Evolutionary conservation across 1,140 invertebrate species (phyloP).

Genomic region (Drosophila chauvacae): DNA sequence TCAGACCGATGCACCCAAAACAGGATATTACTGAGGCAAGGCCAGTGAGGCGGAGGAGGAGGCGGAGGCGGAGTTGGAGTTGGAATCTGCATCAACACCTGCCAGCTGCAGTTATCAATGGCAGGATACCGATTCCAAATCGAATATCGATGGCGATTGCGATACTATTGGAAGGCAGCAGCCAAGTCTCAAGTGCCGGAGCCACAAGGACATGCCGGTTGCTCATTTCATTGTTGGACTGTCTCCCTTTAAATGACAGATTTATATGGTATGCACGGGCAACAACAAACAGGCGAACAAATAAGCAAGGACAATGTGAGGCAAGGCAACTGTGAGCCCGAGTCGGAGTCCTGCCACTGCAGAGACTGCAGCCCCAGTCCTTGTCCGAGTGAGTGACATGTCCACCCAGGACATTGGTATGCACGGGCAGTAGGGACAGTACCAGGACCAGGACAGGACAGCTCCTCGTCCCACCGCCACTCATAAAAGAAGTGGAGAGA

Average conservation of each 20-base stretch:
- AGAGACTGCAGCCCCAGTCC: conserved; percentile 18
- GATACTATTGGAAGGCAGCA: neutral
- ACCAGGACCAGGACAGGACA: neutral
- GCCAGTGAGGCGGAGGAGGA: neutral
- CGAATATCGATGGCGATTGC: conserved; percentile 1
- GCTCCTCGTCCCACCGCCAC: conserved; percentile 3
- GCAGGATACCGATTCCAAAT: conserved; percentile 11
- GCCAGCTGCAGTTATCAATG: conserved; percentile 21
- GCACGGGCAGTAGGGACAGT: conserved; percentile 19
- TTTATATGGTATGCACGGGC: conserved; percentile 57
- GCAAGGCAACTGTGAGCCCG: conserved; percentile 11
- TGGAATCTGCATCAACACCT: conserved; percentile 22
- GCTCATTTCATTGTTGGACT: conserved; percentile 35
- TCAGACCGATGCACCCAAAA: neutral
- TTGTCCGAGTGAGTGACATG: conserved; percentile 37
- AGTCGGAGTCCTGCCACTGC: neutral
- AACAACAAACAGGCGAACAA: conserved; percentile 10
- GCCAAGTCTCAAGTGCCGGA: too few species aligned
- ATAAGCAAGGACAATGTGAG: conserved; percentile 27
- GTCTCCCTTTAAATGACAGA: conserved; percentile 59
- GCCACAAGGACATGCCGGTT: conserved; percentile 14
- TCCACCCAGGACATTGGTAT: conserved; percentile 45
- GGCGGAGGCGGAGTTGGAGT: too few species aligned
- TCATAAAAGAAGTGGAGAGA: conserved; percentile 13
- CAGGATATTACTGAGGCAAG: conserved; percentile 21